These are phyloP conservation scores for Vannuccia rotundouncinata DNA, from an alignment of 2,888 invertebrate genomes.

Conservation along the genomic window DNA sequence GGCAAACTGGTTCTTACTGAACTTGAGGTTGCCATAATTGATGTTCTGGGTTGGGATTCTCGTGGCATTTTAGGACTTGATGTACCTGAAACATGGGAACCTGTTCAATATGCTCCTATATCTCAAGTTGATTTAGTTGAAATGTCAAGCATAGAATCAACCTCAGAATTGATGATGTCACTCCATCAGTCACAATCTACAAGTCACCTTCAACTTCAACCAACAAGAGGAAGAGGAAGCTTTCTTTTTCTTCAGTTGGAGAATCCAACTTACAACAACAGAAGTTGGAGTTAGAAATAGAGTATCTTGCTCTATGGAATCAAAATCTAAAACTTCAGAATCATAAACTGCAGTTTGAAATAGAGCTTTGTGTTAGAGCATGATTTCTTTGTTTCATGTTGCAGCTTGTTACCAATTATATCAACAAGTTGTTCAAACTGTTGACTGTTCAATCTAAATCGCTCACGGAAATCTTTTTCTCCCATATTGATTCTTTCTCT, in stretches of 20 bases:
- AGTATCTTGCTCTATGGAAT: background rate
- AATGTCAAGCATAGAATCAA: too few species aligned
- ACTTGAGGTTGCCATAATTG: background rate
- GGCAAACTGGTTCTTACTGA: background rate
- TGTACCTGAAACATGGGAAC: background rate
- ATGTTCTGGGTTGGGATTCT: background rate
- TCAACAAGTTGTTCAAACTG: too few species aligned
- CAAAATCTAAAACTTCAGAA: background rate
- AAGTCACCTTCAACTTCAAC: background rate
- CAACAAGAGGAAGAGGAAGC: background rate
- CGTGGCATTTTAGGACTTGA: background rate
- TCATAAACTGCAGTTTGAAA: background rate
- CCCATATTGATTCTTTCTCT: too few species aligned
- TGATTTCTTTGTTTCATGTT: too few species aligned
- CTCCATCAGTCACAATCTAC: background rate
- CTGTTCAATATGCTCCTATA: too few species aligned
- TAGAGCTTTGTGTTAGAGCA: too few species aligned
- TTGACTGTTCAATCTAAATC: too few species aligned
- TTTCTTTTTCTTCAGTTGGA: background rate
- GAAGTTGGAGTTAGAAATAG: background rate
- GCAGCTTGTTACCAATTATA: too few species aligned
- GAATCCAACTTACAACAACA: background rate
- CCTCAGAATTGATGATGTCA: background rate
- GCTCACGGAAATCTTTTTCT: too few species aligned
- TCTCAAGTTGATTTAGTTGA: too few species aligned